Base-by-base conservation (phyloP, 1,140 invertebrate species). In the Orchesella cincta region DNA sequence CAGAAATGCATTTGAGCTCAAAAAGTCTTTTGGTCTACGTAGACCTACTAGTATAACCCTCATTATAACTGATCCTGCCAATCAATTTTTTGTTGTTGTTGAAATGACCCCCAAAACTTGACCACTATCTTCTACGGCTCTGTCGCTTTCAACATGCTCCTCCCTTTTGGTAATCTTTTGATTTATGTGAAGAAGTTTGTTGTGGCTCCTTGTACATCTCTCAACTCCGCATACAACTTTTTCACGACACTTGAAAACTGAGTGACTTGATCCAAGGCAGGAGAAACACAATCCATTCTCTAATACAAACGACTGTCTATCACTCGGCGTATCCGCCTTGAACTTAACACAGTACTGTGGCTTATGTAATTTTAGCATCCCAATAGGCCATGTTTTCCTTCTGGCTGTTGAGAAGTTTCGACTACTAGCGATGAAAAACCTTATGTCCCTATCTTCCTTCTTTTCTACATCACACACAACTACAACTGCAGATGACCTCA, bases 11-110 rank as follows among this genome's bases (percentile, higher is more conserved):
- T 72, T 51, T 0, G 36, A 34, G 12, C 20, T 54, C 16, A 75
- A 26, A n/a, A n/a, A 18, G 8, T 67, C 74, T 36, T 2, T 20
- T 0, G 73, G 77, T n/a, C 77, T 64, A 23, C 29, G 5, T 14
- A 78, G 46, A n/a, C n/a, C 36, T 1, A 78, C 72, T 16, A 72
- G 76, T 0, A 74, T 2, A 2, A 78, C 46, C 23, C 26, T 57
- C 54, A 57, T 26, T 26, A 57, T 5, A n/a, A n/a, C n/a, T n/a
- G n/a, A n/a, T n/a, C n/a, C n/a, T n/a, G n/a, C n/a, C n/a, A n/a
- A n/a, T n/a, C n/a, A n/a, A n/a, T n/a, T n/a, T n/a, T n/a, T n/a
- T n/a, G n/a, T n/a, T n/a, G n/a, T n/a, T n/a, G n/a, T n/a, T n/a
- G n/a, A n/a, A n/a, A n/a, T n/a, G n/a, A n/a, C n/a, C n/a, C n/a